Base-by-base conservation (phyloP, 35 echinoderm and acorn worm genomes). In the Chiridota heheva region DNA sequence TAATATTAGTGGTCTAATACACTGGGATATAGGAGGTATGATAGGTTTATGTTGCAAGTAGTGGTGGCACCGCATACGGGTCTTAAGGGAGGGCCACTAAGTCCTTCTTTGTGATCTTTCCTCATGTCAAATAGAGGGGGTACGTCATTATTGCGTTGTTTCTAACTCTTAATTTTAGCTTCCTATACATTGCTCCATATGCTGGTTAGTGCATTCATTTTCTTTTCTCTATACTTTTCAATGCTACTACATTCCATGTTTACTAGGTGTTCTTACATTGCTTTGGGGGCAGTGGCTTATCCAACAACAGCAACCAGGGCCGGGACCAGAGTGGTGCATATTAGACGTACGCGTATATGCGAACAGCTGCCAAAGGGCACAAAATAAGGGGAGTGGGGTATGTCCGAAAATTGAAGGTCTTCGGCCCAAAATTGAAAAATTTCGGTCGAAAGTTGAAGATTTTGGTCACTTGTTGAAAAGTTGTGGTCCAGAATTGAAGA, bases 41-140 rank as follows among this genome's bases (percentile, higher is more conserved):
- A 78, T 13, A 77, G 27, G 36, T 55, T 47, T 18, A 40, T 63
- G 42, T 81, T 81, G 34, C 77, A 81, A 5, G 77, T 63, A 17
- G 26, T 81, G 6, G 37, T 63, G 5, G 77, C 77, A 30, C 77
- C 77, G 43, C 78, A 81, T 24, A 65, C 78, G n/a, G 59, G 78
- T 65, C 78, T 81, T 15, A 63, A 41, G 40, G 41, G 78, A 27
- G 78, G 77, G 77, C 15, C 77, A 22, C 17, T 48, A 15, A 66
- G 63, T 25, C 29, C 6, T 6, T 36, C 13, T 65, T 81, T 81
- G 59, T 81, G 58, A 25, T 81, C 78, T 67, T 81, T 81, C 26
- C 78, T 62, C 2, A 81, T 16, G 36, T 61, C 57, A 43, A 45
- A 81, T 3, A 66, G 17, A 10, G 59, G 78, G 10, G 78, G 78